Base-by-base conservation (phyloP, 30 jellyfish, hydroid and myxozoan genomes). In the Pseudorhiza aurosa region DNA sequence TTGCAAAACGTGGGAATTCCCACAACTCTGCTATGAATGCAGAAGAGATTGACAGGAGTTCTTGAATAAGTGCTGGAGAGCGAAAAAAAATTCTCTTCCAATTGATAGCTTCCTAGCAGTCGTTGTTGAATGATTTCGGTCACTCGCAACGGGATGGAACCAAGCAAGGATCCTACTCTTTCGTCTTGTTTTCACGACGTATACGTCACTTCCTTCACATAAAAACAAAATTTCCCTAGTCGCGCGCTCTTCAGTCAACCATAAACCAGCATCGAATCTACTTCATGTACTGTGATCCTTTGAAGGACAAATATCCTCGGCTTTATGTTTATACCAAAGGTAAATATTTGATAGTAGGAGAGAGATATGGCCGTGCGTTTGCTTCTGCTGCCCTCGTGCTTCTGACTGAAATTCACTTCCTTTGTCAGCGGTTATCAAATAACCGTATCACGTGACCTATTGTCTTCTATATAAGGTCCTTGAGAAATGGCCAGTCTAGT, bases 391-490 rank as follows among this genome's bases (percentile, higher is more conserved):
- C 36, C 67, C 67, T 53, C 67, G 67, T 53, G 67, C 8, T 19
- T 53, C 67, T 53, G 35, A 17, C 67, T 19, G 36, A 6, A 53
- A 18, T n/a, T 53, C 67, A 53, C 67, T 53, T 53, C 67, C 67
- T 53, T 53, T 53, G 67, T 53, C 67, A 53, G 67, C 67, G 67
- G 67, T 39, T 22, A 53, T 53, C 33, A 1, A 39, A 14, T 14
- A 8, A 53, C 19, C 14, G 24, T n/a, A n/a, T 18, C 77, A 64
- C 53, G 77, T 64, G 77, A 42, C 22, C 9, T 64, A 64, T 64
- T 64, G 77, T 64, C 17, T 42, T 64, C 58, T 42, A 64, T 7
- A 32, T 64, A 64, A 29, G 77, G 57, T 59, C 74, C 15, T 59
- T n/a, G n/a, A n/a, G n/a, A n/a, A n/a, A n/a, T n/a, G n/a, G n/a